Evolutionary conservation across 2,888 invertebrate genomes (phyloP).

Genomic region (Antitype chi): DNA sequence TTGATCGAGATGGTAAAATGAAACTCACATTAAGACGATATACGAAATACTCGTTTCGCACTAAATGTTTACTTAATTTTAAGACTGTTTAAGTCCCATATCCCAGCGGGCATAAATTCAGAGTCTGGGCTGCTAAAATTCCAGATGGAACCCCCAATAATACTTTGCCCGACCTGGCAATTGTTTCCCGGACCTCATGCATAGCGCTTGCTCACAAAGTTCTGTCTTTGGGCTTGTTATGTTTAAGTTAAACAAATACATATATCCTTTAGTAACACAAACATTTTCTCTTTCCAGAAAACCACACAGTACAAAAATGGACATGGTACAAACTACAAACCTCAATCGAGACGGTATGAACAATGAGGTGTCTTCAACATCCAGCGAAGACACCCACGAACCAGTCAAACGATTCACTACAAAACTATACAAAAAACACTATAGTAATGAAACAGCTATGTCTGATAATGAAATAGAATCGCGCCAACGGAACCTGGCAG

Average conservation of each 20-base stretch:
- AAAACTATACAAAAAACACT: constrained; percentile 78
- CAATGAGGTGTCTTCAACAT: constrained; percentile 84
- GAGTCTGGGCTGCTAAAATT: too few relatives aligned
- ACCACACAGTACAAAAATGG: constrained; percentile 77
- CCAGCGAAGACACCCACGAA: constrained; percentile 77
- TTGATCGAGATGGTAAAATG: too few relatives aligned
- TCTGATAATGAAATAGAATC: constrained; percentile 82
- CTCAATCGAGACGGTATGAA: constrained; percentile 75
- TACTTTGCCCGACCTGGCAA: too few relatives aligned
- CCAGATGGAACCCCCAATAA: too few relatives aligned
- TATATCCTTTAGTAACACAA: background rate
- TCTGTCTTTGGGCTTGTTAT: background rate
- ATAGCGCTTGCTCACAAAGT: too few relatives aligned
- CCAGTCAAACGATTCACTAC: constrained; percentile 74
- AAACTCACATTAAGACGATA: too few relatives aligned
- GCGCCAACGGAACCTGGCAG: constrained; percentile 51
- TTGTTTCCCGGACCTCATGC: too few relatives aligned
- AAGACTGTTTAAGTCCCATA: too few relatives aligned
- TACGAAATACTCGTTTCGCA: too few relatives aligned
- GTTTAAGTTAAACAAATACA: background rate
- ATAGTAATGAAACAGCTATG: constrained; percentile 71
- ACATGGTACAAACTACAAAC: constrained; percentile 79
- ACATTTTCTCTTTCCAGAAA: constrained; percentile 35
- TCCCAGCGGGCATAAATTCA: too few relatives aligned
- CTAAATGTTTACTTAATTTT: too few relatives aligned